phyloP scores from a whole-genome alignment of 1,140 invertebrate species.

The Probaryconus sp. region DNA sequence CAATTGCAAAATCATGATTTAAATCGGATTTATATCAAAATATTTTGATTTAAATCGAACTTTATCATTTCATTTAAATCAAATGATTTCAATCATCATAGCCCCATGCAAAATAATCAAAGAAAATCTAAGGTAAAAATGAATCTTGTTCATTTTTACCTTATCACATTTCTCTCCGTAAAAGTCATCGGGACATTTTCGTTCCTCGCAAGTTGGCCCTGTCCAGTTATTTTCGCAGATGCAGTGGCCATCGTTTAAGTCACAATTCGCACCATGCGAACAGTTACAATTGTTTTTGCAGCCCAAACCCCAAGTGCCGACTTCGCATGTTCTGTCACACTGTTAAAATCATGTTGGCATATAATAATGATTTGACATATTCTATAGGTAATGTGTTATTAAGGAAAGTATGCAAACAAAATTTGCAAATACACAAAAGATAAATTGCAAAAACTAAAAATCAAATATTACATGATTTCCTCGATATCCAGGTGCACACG shows the following conservation, averaged over 20 bases:
- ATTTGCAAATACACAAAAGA: background rate
- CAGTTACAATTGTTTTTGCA: slow-evolving; percentile 88
- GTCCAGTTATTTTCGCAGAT: slow-evolving; percentile 86
- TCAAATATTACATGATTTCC: slow-evolving; percentile 33
- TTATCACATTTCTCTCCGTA: slow-evolving; percentile 84
- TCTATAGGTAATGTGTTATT: too few relatives aligned
- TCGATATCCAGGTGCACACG: slow-evolving; percentile 28
- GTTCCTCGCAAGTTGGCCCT: slow-evolving; percentile 83
- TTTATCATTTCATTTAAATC: too few relatives aligned
- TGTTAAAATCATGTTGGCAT: slow-evolving; percentile 71
- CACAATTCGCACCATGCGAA: slow-evolving; percentile 86
- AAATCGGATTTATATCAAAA: too few relatives aligned
- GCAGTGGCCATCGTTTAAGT: slow-evolving; percentile 84
- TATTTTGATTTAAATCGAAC: too few relatives aligned
- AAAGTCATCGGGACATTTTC: slow-evolving; percentile 82
- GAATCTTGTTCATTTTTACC: slow-evolving; percentile 65
- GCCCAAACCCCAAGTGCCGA: slow-evolving; percentile 86
- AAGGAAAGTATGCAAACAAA: too few relatives aligned
- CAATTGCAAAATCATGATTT: too few relatives aligned
- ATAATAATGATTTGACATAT: too few relatives aligned
- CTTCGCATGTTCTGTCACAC: slow-evolving; percentile 88
- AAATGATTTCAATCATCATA: too few relatives aligned
- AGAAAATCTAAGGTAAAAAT: slow-evolving; percentile 3
- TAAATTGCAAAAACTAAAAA: background rate
- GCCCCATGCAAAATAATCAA: too few relatives aligned